A percentile compares a stretch with the other conserved stretches of the same genome.
Evolutionary conservation across 2,888 invertebrate species (phyloP).

Genomic region (Pandemis cinnamomeana): DNA sequence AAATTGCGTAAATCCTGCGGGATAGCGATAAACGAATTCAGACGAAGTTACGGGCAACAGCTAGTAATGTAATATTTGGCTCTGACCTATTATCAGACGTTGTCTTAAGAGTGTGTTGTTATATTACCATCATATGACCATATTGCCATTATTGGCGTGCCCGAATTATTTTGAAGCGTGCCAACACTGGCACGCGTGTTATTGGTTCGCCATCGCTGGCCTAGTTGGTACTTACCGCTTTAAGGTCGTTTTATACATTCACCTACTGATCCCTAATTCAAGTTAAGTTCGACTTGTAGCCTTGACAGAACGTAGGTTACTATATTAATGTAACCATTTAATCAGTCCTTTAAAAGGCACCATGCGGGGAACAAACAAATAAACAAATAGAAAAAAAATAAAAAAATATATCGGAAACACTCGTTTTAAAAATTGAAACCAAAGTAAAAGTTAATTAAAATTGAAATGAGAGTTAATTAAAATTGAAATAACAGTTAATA

Average conservation of each 20-base stretch:
- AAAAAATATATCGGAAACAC: neutral
- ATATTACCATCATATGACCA: no score
- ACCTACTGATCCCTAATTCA: neutral
- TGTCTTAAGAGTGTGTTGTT: no score
- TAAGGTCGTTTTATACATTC: neutral
- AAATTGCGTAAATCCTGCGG: no score
- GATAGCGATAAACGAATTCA: no score
- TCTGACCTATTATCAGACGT: no score
- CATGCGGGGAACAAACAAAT: neutral
- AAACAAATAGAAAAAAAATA: neutral
- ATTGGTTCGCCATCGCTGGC: no score
- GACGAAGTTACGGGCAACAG: no score
- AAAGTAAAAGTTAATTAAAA: neutral
- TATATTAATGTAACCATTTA: neutral
- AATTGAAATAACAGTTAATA: neutral
- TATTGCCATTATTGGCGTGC: no score
- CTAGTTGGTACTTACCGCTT: no score
- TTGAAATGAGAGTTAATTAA: neutral
- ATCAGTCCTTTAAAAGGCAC: neutral
- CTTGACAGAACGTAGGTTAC: neutral
- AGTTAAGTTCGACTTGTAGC: neutral
- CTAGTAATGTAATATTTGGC: no score
- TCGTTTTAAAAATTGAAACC: neutral
- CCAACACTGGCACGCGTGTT: no score
- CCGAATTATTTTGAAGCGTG: no score